phyloP scores from a whole-genome alignment of 2,113 vertebrate species.

The Podarcis muralis region DNA sequence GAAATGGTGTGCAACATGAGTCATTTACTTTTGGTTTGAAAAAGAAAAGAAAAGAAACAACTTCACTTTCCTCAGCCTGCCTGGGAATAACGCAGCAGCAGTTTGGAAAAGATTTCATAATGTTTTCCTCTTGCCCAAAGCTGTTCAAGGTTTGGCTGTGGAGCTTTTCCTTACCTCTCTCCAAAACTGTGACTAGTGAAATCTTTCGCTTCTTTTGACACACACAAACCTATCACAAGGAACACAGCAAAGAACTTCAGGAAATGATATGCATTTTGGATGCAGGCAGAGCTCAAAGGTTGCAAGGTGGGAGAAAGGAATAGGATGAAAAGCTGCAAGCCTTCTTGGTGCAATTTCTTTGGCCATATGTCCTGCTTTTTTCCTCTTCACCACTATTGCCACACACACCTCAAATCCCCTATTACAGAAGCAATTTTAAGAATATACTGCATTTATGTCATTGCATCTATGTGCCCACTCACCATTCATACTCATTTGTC shows the following conservation, averaged over 20 bases:
- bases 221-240: neutral
- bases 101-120: neutral
- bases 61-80: neutral
- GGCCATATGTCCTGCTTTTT: neutral
- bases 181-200: constrained; percentile 1
- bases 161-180: neutral
- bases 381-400: neutral
- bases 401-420: neutral
- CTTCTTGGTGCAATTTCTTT: neutral
- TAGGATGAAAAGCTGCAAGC: neutral
- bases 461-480: neutral
- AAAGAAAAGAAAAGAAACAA: neutral
- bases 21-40: neutral
- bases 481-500: neutral
- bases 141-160: neutral
- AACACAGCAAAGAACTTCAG: neutral
- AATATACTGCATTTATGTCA: neutral
- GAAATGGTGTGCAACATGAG: neutral
- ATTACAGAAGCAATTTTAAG: neutral
- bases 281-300: neutral
- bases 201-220: neutral
- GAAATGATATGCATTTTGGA: neutral
- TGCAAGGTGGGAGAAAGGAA: neutral
- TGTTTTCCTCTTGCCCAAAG: constrained; percentile 25
- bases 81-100: neutral